phyloP scores from a whole-genome alignment of 35 echinoderm and acorn worm genomes.

The Diadema setosum region DNA sequence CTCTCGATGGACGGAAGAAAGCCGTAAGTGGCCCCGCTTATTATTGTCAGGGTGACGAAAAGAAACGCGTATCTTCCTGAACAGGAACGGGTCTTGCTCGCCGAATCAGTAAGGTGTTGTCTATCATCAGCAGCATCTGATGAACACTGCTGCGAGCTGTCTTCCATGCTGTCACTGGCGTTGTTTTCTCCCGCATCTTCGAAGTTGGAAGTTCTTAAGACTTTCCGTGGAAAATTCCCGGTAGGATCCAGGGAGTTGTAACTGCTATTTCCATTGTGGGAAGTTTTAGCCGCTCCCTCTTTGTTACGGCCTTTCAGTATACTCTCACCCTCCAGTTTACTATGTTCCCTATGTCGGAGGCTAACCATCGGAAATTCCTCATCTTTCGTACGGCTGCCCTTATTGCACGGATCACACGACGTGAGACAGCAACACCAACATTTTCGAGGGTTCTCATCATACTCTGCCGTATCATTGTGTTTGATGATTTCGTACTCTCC shows the following conservation, averaged over 20 bases:
- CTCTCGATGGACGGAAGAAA: slow-evolving; percentile 21
- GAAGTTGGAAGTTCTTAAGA: background rate
- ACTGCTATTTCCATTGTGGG: no score
- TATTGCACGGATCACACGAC: background rate
- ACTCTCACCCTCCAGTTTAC: no score
- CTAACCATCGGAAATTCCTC: background rate
- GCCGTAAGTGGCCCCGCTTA: background rate
- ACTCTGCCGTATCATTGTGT: background rate
- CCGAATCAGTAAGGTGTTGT: no score
- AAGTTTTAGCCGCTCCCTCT: background rate
- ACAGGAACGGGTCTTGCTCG: background rate
- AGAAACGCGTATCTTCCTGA: background rate
- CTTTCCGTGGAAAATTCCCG: no score
- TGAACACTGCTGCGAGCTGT: no score
- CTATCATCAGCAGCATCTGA: no score
- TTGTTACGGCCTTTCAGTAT: background rate
- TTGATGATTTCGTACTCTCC: background rate
- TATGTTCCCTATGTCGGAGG: no score
- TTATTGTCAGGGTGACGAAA: background rate
- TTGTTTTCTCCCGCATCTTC: background rate
- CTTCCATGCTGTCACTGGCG: background rate
- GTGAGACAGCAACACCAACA: no score
- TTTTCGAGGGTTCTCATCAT: background rate
- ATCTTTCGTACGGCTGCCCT: background rate
- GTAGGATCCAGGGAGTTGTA: no score